phyloP scores from a whole-genome alignment of 2,113 vertebrate genomes.

The Aspidoscelis tigris region DNA sequence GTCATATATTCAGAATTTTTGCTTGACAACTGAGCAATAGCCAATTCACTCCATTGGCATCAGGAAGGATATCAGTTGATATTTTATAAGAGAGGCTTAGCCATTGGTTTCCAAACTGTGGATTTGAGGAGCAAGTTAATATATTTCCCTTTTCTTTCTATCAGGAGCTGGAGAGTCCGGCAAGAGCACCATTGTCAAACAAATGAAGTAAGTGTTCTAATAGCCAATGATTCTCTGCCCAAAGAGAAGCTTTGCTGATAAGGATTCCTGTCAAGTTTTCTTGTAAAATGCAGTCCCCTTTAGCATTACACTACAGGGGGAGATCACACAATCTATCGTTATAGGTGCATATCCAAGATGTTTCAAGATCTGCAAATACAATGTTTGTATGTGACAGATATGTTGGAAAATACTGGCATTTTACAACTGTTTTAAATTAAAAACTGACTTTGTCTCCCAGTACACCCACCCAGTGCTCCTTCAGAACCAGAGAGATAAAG shows the following conservation, averaged over 20 bases:
- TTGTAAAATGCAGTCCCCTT: background rate
- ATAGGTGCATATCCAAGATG: background rate
- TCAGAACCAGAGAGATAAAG: background rate
- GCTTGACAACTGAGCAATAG: background rate
- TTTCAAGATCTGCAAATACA: background rate
- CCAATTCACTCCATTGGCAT: background rate
- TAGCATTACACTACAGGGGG: no score
- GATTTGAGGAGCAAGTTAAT: background rate
- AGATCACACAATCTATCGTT: background rate
- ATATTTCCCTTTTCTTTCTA: background rate
- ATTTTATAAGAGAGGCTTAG: background rate
- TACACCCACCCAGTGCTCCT: background rate
- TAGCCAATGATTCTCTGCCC: background rate
- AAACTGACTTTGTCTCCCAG: background rate
- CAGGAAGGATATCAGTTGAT: background rate
- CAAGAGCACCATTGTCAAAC: constrained; percentile 99
- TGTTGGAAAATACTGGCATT: background rate
- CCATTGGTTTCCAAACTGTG: background rate
- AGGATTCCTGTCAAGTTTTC: background rate
- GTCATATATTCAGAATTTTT: background rate
- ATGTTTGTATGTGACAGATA: background rate
- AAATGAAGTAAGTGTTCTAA: constrained; percentile 95
- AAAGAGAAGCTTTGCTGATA: background rate
- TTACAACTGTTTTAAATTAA: background rate
- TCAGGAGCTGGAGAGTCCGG: constrained; percentile 96